These are phyloP conservation scores for Anas bahamensis DNA, from an alignment of 2,797 vertebrate species.

Conservation along the genomic window DNA sequence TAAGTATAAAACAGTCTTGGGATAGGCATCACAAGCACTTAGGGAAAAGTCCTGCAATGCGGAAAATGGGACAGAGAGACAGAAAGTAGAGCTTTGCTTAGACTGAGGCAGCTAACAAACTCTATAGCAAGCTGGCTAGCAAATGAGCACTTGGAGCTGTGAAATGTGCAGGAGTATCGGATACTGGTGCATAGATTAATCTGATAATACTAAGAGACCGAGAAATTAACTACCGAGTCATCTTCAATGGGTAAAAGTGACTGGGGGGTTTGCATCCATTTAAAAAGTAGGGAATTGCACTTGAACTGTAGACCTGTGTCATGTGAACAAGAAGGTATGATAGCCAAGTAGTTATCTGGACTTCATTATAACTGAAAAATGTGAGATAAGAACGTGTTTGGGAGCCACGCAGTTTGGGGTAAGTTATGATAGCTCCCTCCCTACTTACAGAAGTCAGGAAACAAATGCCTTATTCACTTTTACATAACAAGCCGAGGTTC, in stretches of 20 bases:
- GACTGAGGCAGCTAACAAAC: neutral
- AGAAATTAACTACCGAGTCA: neutral
- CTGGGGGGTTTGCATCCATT: neutral
- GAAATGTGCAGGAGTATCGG: neutral
- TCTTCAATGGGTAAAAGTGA: neutral
- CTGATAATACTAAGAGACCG: neutral
- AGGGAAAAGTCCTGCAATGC: neutral
- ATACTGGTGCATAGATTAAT: neutral
- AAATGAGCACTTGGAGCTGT: neutral
- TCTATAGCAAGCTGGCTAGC: neutral
- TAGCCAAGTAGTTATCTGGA: neutral
- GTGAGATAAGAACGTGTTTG: neutral
- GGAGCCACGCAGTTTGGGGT: neutral
- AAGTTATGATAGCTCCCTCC: neutral
- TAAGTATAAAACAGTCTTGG: slow-evolving; percentile 1
- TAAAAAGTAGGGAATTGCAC: neutral
- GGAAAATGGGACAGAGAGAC: neutral
- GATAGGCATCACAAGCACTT: neutral
- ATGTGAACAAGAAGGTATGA: neutral
- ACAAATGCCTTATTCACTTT: neutral
- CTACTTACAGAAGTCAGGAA: neutral
- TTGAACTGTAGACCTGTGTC: neutral
- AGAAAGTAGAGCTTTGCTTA: neutral
- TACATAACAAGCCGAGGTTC: neutral
- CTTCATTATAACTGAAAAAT: slow-evolving; percentile 17